Evolutionary conservation across 1,140 invertebrate genomes (phyloP).

Genomic region (Lutraria rhynchaena): DNA sequence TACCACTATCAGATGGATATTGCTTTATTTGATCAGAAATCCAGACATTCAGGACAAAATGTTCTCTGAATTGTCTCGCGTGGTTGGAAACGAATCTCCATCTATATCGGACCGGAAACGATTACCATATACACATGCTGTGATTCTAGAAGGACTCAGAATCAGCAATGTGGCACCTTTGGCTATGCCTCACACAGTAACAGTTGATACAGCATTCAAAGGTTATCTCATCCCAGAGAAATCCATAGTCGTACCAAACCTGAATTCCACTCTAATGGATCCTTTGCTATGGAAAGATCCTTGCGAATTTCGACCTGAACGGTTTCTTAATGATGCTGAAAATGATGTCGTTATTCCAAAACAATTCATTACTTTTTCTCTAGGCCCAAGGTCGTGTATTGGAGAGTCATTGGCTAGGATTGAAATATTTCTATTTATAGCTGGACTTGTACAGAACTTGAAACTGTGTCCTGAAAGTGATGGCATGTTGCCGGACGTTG

Average conservation of each 20-base stretch:
- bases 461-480: slow-evolving; percentile 11
- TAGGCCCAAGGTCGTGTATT: slow-evolving; percentile 40
- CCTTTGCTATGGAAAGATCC: slow-evolving; percentile 86
- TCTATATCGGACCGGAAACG: background rate
- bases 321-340: slow-evolving; percentile 79
- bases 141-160: slow-evolving; percentile 20
- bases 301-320: slow-evolving; percentile 87
- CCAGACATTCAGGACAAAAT: slow-evolving; percentile 62
- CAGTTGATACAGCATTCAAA: slow-evolving; percentile 62
- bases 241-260: slow-evolving; percentile 71
- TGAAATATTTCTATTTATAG: slow-evolving; percentile 45
- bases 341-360: slow-evolving; percentile 5
- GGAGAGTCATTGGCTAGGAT: slow-evolving; percentile 39
- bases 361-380: slow-evolving; percentile 56
- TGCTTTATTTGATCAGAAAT: slow-evolving; percentile 70
- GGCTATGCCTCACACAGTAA: slow-evolving; percentile 58
- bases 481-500: background rate
- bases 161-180: slow-evolving; percentile 89
- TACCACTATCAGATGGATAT: slow-evolving; percentile 63
- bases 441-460: slow-evolving; percentile 20
- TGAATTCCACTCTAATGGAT: slow-evolving; percentile 73
- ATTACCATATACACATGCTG: background rate
- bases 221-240: slow-evolving; percentile 74
- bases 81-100: slow-evolving; percentile 4
- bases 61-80: slow-evolving; percentile 29